These are phyloP conservation scores for Calliphora vicina DNA, from an alignment of 1,140 invertebrate species.

Conservation along the genomic window DNA sequence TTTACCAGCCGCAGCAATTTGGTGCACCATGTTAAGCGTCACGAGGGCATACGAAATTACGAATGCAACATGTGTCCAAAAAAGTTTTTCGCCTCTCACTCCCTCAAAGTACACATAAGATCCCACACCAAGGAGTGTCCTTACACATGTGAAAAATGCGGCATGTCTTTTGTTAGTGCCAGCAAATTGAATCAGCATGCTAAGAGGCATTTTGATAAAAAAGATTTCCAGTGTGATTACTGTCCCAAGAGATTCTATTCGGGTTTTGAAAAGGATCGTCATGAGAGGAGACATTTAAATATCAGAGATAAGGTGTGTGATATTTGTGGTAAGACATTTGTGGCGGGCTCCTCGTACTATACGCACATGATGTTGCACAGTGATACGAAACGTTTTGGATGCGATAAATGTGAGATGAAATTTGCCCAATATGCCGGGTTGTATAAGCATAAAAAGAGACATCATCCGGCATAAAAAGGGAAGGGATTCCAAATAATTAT, in stretches of 20 bases:
- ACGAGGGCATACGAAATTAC: slow-evolving; percentile 46
- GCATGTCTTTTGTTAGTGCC: slow-evolving; percentile 59
- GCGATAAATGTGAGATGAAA: slow-evolving; percentile 64
- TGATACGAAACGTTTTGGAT: slow-evolving; percentile 66
- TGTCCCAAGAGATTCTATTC: slow-evolving; percentile 72
- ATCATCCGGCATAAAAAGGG: slow-evolving; percentile 5
- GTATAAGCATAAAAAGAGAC: slow-evolving; percentile 64
- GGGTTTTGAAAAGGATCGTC: slow-evolving; percentile 51
- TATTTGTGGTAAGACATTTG: slow-evolving; percentile 72
- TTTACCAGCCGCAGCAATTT: slow-evolving; percentile 53
- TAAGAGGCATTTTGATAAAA: slow-evolving; percentile 74
- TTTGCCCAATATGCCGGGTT: slow-evolving; percentile 70
- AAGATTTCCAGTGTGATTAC: slow-evolving; percentile 74
- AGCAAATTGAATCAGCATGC: slow-evolving; percentile 67
- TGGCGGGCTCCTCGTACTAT: slow-evolving; percentile 66
- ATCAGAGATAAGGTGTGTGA: slow-evolving; percentile 61
- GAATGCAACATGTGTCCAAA: slow-evolving; percentile 52
- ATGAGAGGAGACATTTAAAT: slow-evolving; percentile 52
- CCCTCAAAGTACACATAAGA: slow-evolving; percentile 50
- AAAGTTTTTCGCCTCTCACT: slow-evolving; percentile 52
- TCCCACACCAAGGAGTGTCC: slow-evolving; percentile 58
- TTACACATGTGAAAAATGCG: slow-evolving; percentile 56
- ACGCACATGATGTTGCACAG: slow-evolving; percentile 70
- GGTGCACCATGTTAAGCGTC: slow-evolving; percentile 49
- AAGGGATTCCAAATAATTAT: too few relatives aligned